Evolutionary conservation across 2,888 invertebrate species (phyloP).

Genomic region (Drosophila subquinaria): DNA sequence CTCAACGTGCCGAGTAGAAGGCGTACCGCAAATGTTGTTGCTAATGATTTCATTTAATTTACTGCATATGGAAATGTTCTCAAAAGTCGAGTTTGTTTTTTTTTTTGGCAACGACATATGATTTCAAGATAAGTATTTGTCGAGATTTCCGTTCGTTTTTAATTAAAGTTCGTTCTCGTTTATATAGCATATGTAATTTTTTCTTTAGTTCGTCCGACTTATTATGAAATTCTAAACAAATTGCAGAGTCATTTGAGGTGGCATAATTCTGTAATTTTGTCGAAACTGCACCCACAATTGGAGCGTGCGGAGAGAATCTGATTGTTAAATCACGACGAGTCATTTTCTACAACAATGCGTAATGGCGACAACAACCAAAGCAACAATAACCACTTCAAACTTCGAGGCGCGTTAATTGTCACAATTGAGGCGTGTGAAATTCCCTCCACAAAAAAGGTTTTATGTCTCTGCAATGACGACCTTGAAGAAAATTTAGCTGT

Average conservation of each 20-base stretch:
- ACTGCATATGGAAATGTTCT: constrained; percentile 56
- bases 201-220: constrained; percentile 1
- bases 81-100: constrained; percentile 15
- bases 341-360: constrained; percentile 65
- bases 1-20: constrained; percentile 53
- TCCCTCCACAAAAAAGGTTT: constrained; percentile 47
- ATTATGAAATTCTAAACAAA: constrained; percentile 44
- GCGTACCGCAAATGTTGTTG: constrained; percentile 49
- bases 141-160: constrained; percentile 44
- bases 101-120: constrained; percentile 23
- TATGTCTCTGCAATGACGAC: constrained; percentile 58
- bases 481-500: constrained; percentile 60
- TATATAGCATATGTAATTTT: constrained; percentile 1
- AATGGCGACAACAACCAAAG: constrained; percentile 45
- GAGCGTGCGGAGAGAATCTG: constrained; percentile 51
- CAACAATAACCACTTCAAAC: constrained; percentile 27
- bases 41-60: constrained; percentile 33
- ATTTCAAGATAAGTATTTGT: constrained; percentile 10
- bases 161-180: constrained; percentile 11
- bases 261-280: constrained; percentile 67
- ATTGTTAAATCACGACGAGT: constrained; percentile 69
- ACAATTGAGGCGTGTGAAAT: constrained; percentile 81
- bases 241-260: constrained; percentile 63
- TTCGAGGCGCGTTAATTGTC: constrained; percentile 32
- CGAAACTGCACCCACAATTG: constrained; percentile 61